Conservation (phyloP, 2,888 invertebrate species). For the Lepidochitona cinerea region DNA sequence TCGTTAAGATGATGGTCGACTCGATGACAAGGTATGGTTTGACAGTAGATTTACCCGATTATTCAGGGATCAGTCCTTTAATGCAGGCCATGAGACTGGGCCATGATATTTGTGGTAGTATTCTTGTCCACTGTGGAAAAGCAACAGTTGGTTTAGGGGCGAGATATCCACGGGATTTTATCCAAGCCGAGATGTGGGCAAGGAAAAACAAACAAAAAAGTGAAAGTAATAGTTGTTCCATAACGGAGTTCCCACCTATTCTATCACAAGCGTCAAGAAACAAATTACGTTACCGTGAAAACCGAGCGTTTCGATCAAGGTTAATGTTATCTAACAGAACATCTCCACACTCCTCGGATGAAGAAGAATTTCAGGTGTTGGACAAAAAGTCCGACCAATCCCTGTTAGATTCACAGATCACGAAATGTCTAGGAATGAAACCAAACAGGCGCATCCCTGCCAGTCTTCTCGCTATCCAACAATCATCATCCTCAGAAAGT, state of each 20-base stretch:
- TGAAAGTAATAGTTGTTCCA: conserved; percentile 16
- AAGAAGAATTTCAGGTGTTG: conserved; percentile 8
- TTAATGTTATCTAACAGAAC: neutral
- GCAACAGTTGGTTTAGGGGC: conserved; percentile 39
- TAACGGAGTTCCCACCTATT: conserved; percentile 24
- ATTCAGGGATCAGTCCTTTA: conserved; percentile 38
- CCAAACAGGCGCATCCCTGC: conserved; percentile 28
- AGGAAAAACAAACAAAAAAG: conserved; percentile 29
- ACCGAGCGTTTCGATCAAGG: conserved; percentile 6
- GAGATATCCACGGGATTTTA: conserved; percentile 27
- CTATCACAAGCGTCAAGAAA: conserved; percentile 24
- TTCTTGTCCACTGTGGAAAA: conserved; percentile 38
- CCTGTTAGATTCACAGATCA: conserved; percentile 18
- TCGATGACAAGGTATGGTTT: conserved; percentile 34
- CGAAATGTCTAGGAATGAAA: conserved; percentile 18
- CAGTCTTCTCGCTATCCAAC: conserved; percentile 22
- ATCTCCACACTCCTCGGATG: conserved; percentile 11
- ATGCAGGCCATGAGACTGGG: conserved; percentile 43
- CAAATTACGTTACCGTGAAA: conserved; percentile 26
- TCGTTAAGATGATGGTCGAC: conserved; percentile 42
- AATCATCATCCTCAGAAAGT: conserved; percentile 22
- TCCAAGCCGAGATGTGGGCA: conserved; percentile 40
- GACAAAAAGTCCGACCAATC: conserved; percentile 8
- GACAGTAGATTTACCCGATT: conserved; percentile 38
- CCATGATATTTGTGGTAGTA: conserved; percentile 46